phyloP scores from a whole-genome alignment of 1,140 invertebrate species.

The silkworm (Bombyx mori) region DNA sequence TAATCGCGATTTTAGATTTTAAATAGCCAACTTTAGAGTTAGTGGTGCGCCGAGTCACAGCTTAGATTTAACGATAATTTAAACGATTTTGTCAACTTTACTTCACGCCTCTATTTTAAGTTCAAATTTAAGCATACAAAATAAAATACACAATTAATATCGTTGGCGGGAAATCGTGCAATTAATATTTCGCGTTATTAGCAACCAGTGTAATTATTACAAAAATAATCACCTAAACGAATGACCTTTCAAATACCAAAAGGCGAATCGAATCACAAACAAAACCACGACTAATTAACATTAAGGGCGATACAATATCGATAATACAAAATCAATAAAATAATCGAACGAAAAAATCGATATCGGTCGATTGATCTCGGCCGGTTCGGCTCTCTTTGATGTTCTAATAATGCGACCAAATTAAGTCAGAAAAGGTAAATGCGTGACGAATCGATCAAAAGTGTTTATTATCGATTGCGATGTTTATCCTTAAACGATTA shows the following conservation, averaged over 20 bases:
- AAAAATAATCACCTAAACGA: too few relatives aligned
- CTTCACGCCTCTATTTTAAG: too few relatives aligned
- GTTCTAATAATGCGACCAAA: conserved; percentile 64
- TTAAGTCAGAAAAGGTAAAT: conserved; percentile 63
- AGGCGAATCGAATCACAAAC: conserved; percentile 8
- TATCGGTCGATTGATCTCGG: conserved; percentile 42
- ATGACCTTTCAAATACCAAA: too few relatives aligned
- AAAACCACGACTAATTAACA: conserved; percentile 11
- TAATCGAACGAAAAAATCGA: conserved; percentile 23
- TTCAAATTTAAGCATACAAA: too few relatives aligned
- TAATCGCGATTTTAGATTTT: conserved; percentile 24
- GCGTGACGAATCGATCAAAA: conserved; percentile 65
- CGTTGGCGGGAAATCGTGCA: too few relatives aligned
- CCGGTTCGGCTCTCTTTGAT: conserved; percentile 55
- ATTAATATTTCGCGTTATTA: not conserved
- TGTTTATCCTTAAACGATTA: conserved; percentile 19
- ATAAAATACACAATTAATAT: too few relatives aligned
- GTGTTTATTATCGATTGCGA: conserved; percentile 42
- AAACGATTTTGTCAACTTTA: too few relatives aligned
- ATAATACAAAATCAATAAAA: conserved; percentile 66
- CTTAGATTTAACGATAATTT: not conserved
- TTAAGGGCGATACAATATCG: conserved; percentile 16
- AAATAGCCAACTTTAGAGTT: conserved; percentile 17
- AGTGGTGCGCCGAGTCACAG: conserved; percentile 10
- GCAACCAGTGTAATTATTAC: not conserved